Evolutionary conservation across 2,797 vertebrate genomes (phyloP), one percentile per base, ranked within the genome.

Genomic region (Carduelis carduelis): DNA sequence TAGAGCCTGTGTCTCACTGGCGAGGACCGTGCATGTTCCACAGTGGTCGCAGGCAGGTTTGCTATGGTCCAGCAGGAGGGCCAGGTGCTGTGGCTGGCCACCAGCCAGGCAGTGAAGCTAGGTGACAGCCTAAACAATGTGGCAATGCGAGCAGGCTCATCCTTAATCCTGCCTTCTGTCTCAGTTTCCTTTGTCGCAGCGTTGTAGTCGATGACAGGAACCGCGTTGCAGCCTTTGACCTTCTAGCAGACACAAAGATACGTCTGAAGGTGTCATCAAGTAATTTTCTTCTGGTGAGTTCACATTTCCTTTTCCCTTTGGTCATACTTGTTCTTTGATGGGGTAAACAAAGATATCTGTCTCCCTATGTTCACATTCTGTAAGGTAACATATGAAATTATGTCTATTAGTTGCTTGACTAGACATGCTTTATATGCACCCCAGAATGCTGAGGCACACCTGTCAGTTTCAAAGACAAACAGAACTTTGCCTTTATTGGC

Each of bases 101-200:
- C 3, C 71, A 86, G 18, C 37, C 30, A 32, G 37, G 46, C 69
- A 68, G 21, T 43, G 83, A 61, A 52, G 56, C 14, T 34, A 39
- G 32, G 34, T 6, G 8, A 13, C 55, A 81, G 46, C 34, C 43
- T 50, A 39, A 80, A 41, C 56, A 79, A 18, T 0, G 2, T 12
- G 46, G 18, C 69, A 74, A 1, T 59, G 57, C 16, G 66, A 70
- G 46, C 27, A 83, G 12, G 74, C 49, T 55, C 10, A 24, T 34
- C 88, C 95, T 57, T 71, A 87, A 57, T 59, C 83, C 69, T 60
- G 30, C 63, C 74, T 76, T 83, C 37, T 64, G 37, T 83, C 39
- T 78, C 95, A 99, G 99, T 87, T 98, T 98, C 90, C 98, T 98
- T 77, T 99, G 99, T 83, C 98, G 99, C 85, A 99, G 99, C 1